Evolutionary conservation across 2,888 invertebrate species (phyloP), one percentile per base, ranked within the genome.

Genomic region (Drosophila atroscutellata): DNA sequence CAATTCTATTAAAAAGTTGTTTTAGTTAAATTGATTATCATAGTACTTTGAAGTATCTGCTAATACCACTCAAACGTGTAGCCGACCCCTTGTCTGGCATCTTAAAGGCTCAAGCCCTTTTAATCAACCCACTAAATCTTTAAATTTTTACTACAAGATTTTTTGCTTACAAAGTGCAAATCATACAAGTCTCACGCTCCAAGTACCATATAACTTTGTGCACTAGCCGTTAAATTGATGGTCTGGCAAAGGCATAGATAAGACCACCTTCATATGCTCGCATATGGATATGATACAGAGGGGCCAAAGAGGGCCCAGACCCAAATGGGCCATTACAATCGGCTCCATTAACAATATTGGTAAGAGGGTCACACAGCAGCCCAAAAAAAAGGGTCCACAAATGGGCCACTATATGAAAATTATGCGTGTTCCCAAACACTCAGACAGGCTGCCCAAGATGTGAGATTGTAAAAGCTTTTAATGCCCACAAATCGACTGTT

Each of bases 301-400:
- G 6, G 20, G 28, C 72, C 20, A n/a, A 57, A 49, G 24, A 28
- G 30, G 3, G 15, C 26, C 63, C 56, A 8, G 45, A 32, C 50
- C 61, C 59, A 58, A 72, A 63, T 56, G 64, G 84, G 52, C 73
- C 84, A 84, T 81, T 81, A 81, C 80, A 81, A 82, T 81, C 75
- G 81, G 72, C 61, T 81, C 85, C 86, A 86, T 86, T 86, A 89
- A 89, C 85, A 85, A 89, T 86, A 86, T 86, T 86, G 80, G 77
- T 58, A 56, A 78, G 11, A 42, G 68, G 72, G 63, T 54, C 39
- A 39, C 57, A 45, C 39, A 64, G 58, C 51, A 52, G 49, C 28
- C 58, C 26, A 24, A 11, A 36, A 15, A 15, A 15, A 66, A 66
- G 67, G 66, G 45, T 50, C 62, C 56, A 67, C 72, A 65, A 78